Conservation (phyloP, 2,113 vertebrate species). For the Grammomys dolichurus region DNA sequence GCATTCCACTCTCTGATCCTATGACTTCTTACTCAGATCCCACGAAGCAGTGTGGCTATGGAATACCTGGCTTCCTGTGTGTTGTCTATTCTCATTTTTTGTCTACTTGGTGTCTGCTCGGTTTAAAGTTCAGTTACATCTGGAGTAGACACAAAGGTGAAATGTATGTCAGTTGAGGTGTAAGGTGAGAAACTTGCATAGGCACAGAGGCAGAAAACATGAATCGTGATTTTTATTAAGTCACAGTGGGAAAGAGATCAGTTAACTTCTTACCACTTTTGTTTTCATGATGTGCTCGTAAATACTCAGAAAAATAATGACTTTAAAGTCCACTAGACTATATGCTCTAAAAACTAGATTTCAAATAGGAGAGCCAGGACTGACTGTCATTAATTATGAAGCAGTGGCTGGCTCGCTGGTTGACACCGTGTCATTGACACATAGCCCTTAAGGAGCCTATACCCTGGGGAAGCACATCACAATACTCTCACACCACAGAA, state of each 20-base stretch:
- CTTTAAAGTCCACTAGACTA: slow-evolving; percentile 2
- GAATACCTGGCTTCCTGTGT: background rate
- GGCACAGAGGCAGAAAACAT: background rate
- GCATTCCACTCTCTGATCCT: background rate
- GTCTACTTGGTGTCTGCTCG: slow-evolving; percentile 13
- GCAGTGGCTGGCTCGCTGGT: background rate
- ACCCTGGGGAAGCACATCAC: background rate
- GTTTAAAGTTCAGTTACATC: slow-evolving; percentile 48
- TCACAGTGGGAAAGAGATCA: slow-evolving; percentile 32
- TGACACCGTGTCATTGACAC: background rate
- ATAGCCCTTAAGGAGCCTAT: background rate
- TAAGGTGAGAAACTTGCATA: background rate
- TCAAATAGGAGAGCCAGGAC: background rate
- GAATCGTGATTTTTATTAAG: slow-evolving; percentile 52
- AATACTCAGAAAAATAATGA: slow-evolving; percentile 8
- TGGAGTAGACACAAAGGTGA: slow-evolving; percentile 31
- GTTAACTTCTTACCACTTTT: slow-evolving; percentile 34
- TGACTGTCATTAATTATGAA: background rate
- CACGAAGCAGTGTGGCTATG: background rate
- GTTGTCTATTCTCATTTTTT: background rate
- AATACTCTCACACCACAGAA: background rate
- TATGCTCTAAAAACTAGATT: background rate
- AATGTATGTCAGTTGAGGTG: slow-evolving; percentile 32
- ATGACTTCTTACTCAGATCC: background rate
- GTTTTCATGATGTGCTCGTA: background rate